phyloP scores from a whole-genome alignment of 2,797 vertebrate species.

The Aphelocoma californica region DNA sequence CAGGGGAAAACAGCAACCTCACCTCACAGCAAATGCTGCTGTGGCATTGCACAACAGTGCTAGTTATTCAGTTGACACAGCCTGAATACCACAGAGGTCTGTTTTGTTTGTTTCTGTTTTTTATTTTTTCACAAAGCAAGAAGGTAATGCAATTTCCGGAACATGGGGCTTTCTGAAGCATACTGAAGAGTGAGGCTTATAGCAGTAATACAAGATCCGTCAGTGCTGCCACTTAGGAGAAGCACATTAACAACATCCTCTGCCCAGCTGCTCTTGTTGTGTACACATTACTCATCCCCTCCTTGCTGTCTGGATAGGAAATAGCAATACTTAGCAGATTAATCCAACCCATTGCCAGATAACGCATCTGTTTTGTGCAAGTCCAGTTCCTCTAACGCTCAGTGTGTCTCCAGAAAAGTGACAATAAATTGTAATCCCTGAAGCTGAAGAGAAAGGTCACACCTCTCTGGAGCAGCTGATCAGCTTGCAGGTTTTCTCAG shows the following conservation, averaged over 20 bases:
- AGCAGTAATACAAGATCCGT: background rate
- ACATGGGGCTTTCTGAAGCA: background rate
- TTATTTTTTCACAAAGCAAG: background rate
- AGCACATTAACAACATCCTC: background rate
- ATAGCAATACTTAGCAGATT: background rate
- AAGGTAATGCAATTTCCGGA: background rate
- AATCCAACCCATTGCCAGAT: background rate
- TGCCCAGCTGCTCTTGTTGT: background rate
- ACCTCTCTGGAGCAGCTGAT: background rate
- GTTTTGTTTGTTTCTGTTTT: background rate
- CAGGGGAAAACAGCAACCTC: accelerated
- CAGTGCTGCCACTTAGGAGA: background rate
- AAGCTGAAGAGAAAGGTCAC: background rate
- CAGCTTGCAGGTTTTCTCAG: background rate
- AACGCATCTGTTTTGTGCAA: background rate
- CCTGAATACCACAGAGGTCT: background rate
- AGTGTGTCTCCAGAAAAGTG: background rate
- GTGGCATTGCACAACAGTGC: background rate
- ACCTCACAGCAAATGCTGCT: background rate
- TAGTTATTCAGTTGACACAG: accelerated
- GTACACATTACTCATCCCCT: background rate
- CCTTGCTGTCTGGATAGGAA: background rate
- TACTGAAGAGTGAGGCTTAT: background rate
- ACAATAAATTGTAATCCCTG: background rate
- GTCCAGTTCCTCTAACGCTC: background rate